Percentiles rank a stretch among this genome's conserved stretches.
Conservation (phyloP, 2,797 vertebrate species). For the Poecilia gillii region DNA sequence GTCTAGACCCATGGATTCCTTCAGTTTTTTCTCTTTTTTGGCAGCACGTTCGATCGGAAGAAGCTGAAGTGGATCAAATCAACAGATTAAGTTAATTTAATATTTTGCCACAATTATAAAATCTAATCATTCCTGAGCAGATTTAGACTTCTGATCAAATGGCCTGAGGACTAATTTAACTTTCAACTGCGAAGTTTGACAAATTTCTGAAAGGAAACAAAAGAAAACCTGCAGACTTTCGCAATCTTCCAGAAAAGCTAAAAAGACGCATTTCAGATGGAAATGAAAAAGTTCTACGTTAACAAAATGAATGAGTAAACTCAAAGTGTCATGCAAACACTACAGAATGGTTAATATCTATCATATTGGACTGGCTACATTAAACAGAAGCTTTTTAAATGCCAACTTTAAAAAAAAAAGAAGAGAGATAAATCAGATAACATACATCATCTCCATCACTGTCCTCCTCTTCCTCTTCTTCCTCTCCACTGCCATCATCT, state of each 20-base stretch:
- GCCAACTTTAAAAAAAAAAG: not conserved
- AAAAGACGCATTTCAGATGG: not conserved
- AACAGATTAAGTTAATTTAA: not conserved
- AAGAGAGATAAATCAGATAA: conserved; percentile 16
- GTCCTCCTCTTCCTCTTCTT: conserved; percentile 75
- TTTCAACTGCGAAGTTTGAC: not conserved
- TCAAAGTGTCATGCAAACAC: not conserved
- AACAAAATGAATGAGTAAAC: not conserved
- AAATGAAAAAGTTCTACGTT: not conserved
- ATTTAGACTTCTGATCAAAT: not conserved
- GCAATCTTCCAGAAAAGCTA: not conserved
- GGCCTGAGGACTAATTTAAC: not conserved
- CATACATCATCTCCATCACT: conserved; percentile 81
- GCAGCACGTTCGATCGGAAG: conserved; percentile 95
- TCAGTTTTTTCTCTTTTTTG: conserved; percentile 83
- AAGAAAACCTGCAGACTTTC: not conserved
- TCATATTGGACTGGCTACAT: not conserved
- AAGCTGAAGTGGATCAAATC: conserved; percentile 76
- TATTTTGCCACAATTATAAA: not conserved
- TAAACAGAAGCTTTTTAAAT: not conserved
- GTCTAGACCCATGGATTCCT: conserved; percentile 50
- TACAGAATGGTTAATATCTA: not conserved
- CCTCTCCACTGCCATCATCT: conserved; percentile 76
- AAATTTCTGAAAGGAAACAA: not conserved
- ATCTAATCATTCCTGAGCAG: not conserved